phyloP scores from a whole-genome alignment of 2,888 invertebrate genomes.

The Dichetophora obliterata region DNA sequence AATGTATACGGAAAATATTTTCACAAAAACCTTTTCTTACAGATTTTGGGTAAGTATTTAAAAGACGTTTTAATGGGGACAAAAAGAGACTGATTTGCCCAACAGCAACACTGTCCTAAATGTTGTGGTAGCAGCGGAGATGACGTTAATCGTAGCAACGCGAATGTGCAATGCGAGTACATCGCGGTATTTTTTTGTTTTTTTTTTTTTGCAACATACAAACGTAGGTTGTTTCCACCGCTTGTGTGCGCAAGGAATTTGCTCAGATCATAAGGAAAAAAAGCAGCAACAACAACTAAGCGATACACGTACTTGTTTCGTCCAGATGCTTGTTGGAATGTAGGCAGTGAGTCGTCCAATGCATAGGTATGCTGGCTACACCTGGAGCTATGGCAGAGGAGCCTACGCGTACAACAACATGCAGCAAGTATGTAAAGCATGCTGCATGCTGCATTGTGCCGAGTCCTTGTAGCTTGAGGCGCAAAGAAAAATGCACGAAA shows the following conservation, averaged over 20 bases:
- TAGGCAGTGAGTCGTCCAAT: slow-evolving; percentile 21
- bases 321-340: slow-evolving; percentile 28
- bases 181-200: background rate
- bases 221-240: slow-evolving; percentile 4
- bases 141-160: slow-evolving; percentile 10
- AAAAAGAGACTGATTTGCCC: background rate
- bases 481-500: slow-evolving; percentile 13
- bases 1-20: too few species aligned
- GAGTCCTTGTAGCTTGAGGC: slow-evolving; percentile 16
- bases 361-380: slow-evolving; percentile 3
- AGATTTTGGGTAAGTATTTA: too few species aligned
- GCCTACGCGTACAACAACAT: background rate
- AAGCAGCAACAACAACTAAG: background rate
- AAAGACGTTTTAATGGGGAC: too few species aligned
- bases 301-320: slow-evolving; percentile 15
- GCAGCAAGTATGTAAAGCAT: slow-evolving; percentile 20
- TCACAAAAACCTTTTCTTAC: too few species aligned
- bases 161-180: background rate
- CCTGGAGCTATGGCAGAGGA: slow-evolving; percentile 14
- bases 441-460: background rate
- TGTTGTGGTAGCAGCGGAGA: background rate
- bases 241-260: slow-evolving; percentile 16
- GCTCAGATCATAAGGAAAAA: slow-evolving; percentile 13
- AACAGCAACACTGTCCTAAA: background rate
- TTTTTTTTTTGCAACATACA: slow-evolving; percentile 7